phyloP scores from a whole-genome alignment of 2,797 vertebrate species.

The Tolypeutes matacus region DNA sequence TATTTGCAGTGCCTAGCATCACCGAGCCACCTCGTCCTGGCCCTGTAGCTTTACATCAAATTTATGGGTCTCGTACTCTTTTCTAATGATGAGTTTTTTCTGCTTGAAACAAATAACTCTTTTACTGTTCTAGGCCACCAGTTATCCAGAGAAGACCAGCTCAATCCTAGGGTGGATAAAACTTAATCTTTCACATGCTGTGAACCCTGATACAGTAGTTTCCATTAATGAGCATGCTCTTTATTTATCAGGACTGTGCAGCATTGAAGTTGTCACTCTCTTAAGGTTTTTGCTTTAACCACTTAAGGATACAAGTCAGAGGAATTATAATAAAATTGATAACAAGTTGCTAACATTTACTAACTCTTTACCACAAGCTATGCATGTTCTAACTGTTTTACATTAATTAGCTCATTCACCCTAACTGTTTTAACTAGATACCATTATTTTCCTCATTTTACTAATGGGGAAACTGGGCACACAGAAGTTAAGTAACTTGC shows the following conservation, averaged over 20 bases:
- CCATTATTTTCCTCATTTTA: neutral
- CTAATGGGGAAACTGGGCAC: neutral
- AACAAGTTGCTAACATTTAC: neutral
- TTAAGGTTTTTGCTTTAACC: neutral
- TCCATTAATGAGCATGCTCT: neutral
- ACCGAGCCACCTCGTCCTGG: neutral
- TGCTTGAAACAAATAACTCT: neutral
- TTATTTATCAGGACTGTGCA: neutral
- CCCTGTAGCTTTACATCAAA: neutral
- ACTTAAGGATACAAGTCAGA: neutral
- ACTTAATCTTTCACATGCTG: neutral
- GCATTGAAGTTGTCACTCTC: neutral
- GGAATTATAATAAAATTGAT: slow-evolving; percentile 15
- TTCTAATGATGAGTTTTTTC: neutral
- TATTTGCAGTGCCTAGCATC: neutral
- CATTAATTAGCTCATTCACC: neutral
- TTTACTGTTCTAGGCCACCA: neutral
- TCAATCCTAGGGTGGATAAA: neutral
- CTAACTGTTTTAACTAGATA: neutral
- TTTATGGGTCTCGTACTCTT: neutral
- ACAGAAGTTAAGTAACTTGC: neutral
- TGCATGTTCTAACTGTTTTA: neutral
- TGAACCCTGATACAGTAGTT: neutral
- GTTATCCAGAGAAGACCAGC: neutral
- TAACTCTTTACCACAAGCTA: neutral